Base-by-base conservation (phyloP, 2,797 vertebrate genomes). In the Xiphorhynchus erythropygius region DNA sequence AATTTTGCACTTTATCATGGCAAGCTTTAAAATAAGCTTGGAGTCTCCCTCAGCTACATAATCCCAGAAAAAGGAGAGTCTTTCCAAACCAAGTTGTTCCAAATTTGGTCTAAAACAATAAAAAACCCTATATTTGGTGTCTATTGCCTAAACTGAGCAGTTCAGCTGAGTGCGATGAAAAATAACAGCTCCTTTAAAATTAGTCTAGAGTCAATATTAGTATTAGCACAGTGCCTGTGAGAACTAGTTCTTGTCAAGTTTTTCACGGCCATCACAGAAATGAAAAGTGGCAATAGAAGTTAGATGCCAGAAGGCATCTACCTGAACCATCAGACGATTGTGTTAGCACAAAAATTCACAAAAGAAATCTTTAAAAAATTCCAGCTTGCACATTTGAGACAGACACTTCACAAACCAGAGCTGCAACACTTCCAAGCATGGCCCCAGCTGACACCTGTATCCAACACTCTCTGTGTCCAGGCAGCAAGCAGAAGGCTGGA, bases 121-220 rank as follows among this genome's bases (percentile, higher is more conserved):
- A 70, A 85, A 70, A 87, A 90, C 55, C 15, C 60, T 63, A 23
- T 25, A 13, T 46, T 76, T 84, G 37, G 59, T 28, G 16, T 69
- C 85, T 60, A 25, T 74, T 71, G 73, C 67, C 63, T 32, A 82
- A 86, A 81, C 42, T 2, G 56, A 89, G 32, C 13, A 33, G 33
- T 81, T 84, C 76, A 89, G 47, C 49, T 46, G 41, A 89, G 67
- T 24, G 27, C 55, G 46, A 55, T 28, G 9, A 93, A 89, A 94
- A 82, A 79, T 33, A 95, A 57, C 64, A 93, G 62, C 44, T 73
- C 33, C 60, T 88, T 91, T 53, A 75, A 96, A 92, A 89, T 87
- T 47, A 81, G 39, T 37, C 47, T 87, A 92, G 69, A 91, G 85
- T 86, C 65, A 93, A 76, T 87, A 92, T 87, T 86, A 94, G 47